Percentiles rank a stretch among this genome's conserved stretches.
Evolutionary conservation across 2,888 invertebrate genomes (phyloP).

Genomic region (Melanchra persicariae): DNA sequence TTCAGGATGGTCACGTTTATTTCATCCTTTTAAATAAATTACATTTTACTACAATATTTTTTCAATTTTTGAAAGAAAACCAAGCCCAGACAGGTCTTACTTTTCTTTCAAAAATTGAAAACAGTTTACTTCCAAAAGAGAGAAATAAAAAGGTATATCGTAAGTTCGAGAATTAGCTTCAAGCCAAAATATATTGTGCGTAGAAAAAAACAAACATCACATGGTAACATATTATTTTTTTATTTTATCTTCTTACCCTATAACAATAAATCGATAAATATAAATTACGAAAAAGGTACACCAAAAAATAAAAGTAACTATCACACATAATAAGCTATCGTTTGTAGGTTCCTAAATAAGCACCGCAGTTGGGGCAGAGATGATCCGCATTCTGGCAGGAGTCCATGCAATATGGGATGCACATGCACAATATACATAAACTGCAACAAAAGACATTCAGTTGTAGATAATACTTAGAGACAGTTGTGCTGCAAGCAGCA

Average conservation of each 20-base stretch:
- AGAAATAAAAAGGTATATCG: too few species aligned
- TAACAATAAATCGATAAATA: not conserved
- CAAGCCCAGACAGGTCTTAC: too few species aligned
- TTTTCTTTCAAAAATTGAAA: too few species aligned
- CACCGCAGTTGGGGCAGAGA: slow-evolving; percentile 89
- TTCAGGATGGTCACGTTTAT: slow-evolving; percentile 3
- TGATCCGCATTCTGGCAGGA: slow-evolving; percentile 89
- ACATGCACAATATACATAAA: slow-evolving; percentile 79
- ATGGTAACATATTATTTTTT: not conserved
- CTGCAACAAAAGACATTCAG: slow-evolving; percentile 22
- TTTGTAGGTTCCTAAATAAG: slow-evolving; percentile 87
- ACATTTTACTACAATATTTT: too few species aligned
- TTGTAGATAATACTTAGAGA: not conserved
- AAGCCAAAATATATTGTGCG: not conserved
- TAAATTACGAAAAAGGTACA: not conserved
- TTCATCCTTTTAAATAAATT: not conserved
- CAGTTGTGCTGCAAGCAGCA: not conserved
- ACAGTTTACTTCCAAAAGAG: too few species aligned
- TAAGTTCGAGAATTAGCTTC: too few species aligned
- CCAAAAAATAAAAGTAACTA: not conserved
- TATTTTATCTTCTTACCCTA: too few species aligned
- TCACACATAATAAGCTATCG: slow-evolving; percentile 23
- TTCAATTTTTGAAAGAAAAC: too few species aligned
- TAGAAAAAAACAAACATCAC: not conserved
- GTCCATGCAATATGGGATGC: slow-evolving; percentile 90